Evolutionary conservation across 2,888 invertebrate genomes (phyloP).

Genomic region (Ditula angustiorana): DNA sequence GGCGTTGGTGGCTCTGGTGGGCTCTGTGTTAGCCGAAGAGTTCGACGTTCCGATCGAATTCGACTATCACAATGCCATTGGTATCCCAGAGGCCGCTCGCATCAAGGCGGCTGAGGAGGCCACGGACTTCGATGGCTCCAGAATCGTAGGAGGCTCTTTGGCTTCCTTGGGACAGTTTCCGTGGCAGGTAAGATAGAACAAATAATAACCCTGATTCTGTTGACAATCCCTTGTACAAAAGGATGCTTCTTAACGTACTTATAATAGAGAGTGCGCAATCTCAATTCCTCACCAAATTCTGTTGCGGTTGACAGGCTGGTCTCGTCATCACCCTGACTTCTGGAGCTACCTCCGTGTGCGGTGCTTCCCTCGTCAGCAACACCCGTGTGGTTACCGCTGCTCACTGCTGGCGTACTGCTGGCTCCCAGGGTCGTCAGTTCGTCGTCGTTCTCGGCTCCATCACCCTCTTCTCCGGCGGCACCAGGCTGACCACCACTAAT

Average conservation of each 20-base stretch:
- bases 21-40: too few relatives aligned
- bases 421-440: slow-evolving; percentile 42
- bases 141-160: slow-evolving; percentile 58
- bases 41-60: too few relatives aligned
- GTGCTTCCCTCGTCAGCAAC: slow-evolving; percentile 43
- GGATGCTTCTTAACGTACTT: too few relatives aligned
- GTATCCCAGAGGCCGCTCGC: slow-evolving; percentile 58
- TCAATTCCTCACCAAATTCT: too few relatives aligned
- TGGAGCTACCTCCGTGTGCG: slow-evolving; percentile 33
- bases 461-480: slow-evolving; percentile 32
- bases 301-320: too few relatives aligned
- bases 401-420: slow-evolving; percentile 50
- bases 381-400: slow-evolving; percentile 48
- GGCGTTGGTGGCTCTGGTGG: too few relatives aligned
- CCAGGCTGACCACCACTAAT: slow-evolving; percentile 23
- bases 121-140: slow-evolving; percentile 39
- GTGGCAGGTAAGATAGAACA: slow-evolving; percentile 51
- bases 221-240: too few relatives aligned
- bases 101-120: slow-evolving; percentile 56
- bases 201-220: too few relatives aligned
- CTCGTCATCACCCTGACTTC: slow-evolving; percentile 46
- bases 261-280: not conserved
- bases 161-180: slow-evolving; percentile 56
- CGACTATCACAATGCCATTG: too few relatives aligned
- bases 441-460: slow-evolving; percentile 48